Evolutionary conservation across 1,140 invertebrate species (phyloP).

Genomic region (Papilio polytes): DNA sequence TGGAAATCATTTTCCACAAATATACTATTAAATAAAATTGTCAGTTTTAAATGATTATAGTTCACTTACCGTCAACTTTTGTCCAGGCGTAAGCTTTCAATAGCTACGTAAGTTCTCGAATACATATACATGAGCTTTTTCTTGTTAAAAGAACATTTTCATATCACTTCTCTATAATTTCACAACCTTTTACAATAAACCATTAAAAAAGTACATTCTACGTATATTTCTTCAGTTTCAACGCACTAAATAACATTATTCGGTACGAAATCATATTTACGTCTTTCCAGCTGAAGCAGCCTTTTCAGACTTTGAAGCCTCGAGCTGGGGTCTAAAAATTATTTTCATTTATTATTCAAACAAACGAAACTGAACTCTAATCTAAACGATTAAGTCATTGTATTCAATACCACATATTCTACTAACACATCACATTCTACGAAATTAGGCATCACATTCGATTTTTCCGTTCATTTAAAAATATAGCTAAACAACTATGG

Average conservation of each 20-base stretch:
- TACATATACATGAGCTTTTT: conserved; percentile 13
- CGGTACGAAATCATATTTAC: conserved; percentile 14
- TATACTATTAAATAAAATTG: too few relatives aligned
- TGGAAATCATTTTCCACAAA: too few relatives aligned
- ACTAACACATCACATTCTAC: background rate
- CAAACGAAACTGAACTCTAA: conserved; percentile 40
- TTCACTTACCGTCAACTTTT: conserved; percentile 3
- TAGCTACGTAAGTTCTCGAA: background rate
- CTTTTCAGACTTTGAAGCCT: conserved; percentile 33
- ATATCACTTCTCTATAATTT: conserved; percentile 13
- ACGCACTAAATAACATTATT: background rate
- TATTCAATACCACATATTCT: background rate
- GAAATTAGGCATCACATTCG: conserved; percentile 2
- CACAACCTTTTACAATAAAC: background rate
- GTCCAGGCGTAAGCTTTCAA: conserved; percentile 4
- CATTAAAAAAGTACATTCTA: background rate
- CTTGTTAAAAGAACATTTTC: background rate
- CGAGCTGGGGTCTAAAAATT: conserved; percentile 37
- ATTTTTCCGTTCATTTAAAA: conserved; percentile 9
- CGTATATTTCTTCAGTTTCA: conserved; percentile 30
- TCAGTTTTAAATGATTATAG: background rate
- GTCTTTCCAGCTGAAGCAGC: conserved; percentile 30
- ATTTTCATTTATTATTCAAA: conserved; percentile 31
- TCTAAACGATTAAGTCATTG: background rate
- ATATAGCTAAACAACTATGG: background rate